A percentile compares a stretch with the other conserved stretches of the same genome.
Conservation (phyloP, 2,888 invertebrate species). For the Mythimna vitellina region DNA sequence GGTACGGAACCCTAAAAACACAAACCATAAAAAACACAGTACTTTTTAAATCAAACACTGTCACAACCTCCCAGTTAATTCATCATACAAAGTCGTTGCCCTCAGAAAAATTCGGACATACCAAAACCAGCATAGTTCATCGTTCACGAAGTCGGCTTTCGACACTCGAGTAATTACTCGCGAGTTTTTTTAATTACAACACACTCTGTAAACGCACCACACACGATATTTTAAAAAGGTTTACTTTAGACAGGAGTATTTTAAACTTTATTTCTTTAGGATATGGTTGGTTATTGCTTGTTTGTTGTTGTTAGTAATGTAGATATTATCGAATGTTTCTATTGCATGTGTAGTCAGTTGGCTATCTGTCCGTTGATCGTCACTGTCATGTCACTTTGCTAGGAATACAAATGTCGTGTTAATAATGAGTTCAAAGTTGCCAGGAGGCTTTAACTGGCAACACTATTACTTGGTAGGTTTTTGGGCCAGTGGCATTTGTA, state of each 20-base stretch:
- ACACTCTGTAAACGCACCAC: conserved; percentile 69
- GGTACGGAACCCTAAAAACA: neutral
- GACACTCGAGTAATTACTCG: conserved; percentile 66
- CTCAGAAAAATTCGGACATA: conserved; percentile 72
- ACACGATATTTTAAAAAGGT: conserved; percentile 63
- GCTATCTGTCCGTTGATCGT: conserved; percentile 70
- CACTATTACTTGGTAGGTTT: neutral
- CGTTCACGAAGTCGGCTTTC: conserved; percentile 69
- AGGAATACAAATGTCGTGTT: conserved; percentile 56
- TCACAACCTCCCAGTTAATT: conserved; percentile 42
- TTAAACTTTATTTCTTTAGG: fast-evolving
- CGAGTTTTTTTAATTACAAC: conserved; percentile 76
- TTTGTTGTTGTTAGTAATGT: conserved; percentile 43
- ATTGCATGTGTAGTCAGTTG: conserved; percentile 68
- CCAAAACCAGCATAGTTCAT: conserved; percentile 67
- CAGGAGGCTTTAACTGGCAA: conserved; percentile 15
- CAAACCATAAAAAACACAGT: conserved; percentile 2
- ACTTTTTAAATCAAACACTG: conserved; percentile 30
- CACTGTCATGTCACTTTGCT: conserved; percentile 69
- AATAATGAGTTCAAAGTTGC: conserved; percentile 54
- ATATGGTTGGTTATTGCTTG: conserved; percentile 42
- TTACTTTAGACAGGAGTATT: conserved; percentile 13
- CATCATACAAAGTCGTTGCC: conserved; percentile 67
- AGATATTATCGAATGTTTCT: conserved; percentile 72
- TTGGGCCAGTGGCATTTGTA: neutral